These are phyloP conservation scores for Dryobota labecula DNA, from an alignment of 2,888 invertebrate genomes.

Conservation along the genomic window DNA sequence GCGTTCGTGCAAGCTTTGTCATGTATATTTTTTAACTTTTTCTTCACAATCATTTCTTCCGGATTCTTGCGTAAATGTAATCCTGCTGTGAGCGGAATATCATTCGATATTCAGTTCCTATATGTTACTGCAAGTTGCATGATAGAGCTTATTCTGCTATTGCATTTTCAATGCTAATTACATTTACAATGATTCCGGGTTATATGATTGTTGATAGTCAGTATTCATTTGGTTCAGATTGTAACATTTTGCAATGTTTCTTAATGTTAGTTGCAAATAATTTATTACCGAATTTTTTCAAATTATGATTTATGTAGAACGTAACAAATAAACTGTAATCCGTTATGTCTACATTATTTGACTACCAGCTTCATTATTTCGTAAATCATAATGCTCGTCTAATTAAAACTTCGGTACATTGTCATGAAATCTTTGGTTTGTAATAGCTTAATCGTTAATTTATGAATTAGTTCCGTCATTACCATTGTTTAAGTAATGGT, in stretches of 20 bases:
- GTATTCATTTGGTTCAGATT: slow-evolving; percentile 14
- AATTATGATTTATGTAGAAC: slow-evolving; percentile 19
- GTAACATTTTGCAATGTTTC: slow-evolving; percentile 17
- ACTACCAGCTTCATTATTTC: slow-evolving; percentile 28
- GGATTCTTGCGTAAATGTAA: slow-evolving; percentile 59
- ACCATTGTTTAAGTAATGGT: slow-evolving; percentile 58
- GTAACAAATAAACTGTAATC: slow-evolving; percentile 8
- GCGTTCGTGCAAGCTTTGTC: slow-evolving; percentile 55
- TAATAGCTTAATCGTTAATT: slow-evolving; percentile 67
- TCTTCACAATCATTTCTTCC: slow-evolving; percentile 60
- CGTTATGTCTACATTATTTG: slow-evolving; percentile 11
- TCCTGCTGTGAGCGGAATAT: slow-evolving; percentile 37
- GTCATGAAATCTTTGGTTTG: slow-evolving; percentile 44
- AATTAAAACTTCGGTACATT: slow-evolving; percentile 28
- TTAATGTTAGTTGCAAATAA: slow-evolving; percentile 17
- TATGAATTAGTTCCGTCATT: slow-evolving; percentile 68
- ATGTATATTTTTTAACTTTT: slow-evolving; percentile 56
- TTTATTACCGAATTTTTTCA: slow-evolving; percentile 10
- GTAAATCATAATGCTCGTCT: slow-evolving; percentile 25
- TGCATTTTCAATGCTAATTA: slow-evolving; percentile 50
- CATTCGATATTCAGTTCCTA: slow-evolving; percentile 42
- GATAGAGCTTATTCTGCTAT: slow-evolving; percentile 41
- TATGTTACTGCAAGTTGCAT: slow-evolving; percentile 42
- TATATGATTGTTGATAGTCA: slow-evolving; percentile 22
- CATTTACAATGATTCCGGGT: slow-evolving; percentile 43